Conservation (phyloP, 2,888 invertebrate genomes). For the Dendrolimus pini region DNA sequence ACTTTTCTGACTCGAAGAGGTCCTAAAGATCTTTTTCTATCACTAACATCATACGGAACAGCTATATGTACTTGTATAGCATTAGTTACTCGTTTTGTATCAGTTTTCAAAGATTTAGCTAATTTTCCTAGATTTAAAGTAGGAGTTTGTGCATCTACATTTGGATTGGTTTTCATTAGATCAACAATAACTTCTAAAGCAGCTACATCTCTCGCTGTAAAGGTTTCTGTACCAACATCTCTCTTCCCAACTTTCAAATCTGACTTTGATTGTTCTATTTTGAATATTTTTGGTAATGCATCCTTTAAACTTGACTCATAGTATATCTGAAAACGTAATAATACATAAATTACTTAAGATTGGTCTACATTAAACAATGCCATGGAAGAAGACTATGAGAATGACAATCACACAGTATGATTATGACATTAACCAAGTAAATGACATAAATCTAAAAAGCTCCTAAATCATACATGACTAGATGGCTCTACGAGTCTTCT, state of each 20-base stretch:
- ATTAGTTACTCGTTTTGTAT: constrained; percentile 2
- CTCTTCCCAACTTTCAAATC: neutral
- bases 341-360: no score
- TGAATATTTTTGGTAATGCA: neutral
- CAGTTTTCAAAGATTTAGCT: constrained; percentile 6
- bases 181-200: constrained; percentile 52
- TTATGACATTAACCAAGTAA: no score
- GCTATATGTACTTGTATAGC: constrained; percentile 53
- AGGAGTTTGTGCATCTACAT: constrained; percentile 18
- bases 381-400: no score
- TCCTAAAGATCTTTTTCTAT: constrained; percentile 34
- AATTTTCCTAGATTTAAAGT: neutral
- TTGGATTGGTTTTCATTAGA: constrained; percentile 32
- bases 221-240: constrained; percentile 15
- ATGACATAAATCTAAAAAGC: no score
- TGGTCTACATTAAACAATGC: no score
- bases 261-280: neutral
- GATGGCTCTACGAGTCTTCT: no score
- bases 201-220: constrained; percentile 49
- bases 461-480: no score
- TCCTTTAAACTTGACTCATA: neutral
- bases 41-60: constrained; percentile 30
- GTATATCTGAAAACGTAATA: neutral
- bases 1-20: constrained; percentile 37
- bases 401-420: no score